Evolutionary conservation across 1,140 invertebrate species (phyloP).

Genomic region (Aphelinus certus): DNA sequence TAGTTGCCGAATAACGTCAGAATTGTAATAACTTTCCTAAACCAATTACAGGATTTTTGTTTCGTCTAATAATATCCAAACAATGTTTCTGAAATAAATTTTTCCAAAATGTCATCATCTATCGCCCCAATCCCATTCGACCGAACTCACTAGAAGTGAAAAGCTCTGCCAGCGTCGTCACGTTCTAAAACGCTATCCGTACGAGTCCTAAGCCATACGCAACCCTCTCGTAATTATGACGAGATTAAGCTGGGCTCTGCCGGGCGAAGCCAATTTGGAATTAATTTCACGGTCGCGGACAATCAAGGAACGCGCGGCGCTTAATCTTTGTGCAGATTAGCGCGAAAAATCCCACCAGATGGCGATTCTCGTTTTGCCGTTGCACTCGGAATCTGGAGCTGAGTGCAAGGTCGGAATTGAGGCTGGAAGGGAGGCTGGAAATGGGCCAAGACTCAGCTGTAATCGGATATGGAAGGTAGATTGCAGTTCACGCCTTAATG

Average conservation of each 20-base stretch:
- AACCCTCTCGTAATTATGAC: constrained; percentile 63
- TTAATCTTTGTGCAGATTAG: constrained; percentile 47
- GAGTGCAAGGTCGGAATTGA: too few species aligned
- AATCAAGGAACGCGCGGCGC: constrained; percentile 50
- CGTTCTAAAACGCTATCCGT: constrained; percentile 1
- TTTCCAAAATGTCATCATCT: too few species aligned
- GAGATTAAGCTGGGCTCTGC: constrained; percentile 58
- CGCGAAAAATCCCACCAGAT: constrained; percentile 47
- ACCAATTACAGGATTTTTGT: too few species aligned
- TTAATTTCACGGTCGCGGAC: constrained; percentile 62
- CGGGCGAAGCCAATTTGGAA: constrained; percentile 65
- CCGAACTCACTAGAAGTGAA: neutral
- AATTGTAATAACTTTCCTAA: too few species aligned
- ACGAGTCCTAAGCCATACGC: constrained; percentile 44
- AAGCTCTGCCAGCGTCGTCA: neutral
- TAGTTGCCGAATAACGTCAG: too few species aligned
- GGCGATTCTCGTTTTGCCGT: constrained; percentile 47
- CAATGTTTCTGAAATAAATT: too few species aligned
- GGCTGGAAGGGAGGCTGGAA: too few species aligned
- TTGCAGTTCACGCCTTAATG: too few species aligned
- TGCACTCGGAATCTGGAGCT: neutral
- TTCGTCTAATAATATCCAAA: too few species aligned
- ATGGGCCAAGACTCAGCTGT: too few species aligned
- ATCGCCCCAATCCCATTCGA: too few species aligned
- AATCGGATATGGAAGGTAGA: too few species aligned